Conservation (phyloP, 2,113 vertebrate genomes). For the Misgurnus anguillicaudatus region DNA sequence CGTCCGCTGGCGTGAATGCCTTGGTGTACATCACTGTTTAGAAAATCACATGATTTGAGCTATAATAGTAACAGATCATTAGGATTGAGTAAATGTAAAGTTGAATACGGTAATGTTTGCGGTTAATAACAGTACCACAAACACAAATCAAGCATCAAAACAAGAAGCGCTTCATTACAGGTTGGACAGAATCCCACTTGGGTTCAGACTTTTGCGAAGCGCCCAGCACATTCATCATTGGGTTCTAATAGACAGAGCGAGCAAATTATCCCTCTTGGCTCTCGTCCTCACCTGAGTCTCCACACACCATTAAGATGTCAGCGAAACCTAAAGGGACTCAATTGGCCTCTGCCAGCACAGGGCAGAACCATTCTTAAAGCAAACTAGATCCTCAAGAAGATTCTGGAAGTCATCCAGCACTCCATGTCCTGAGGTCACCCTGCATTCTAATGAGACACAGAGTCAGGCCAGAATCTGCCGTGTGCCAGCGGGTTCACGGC, state of each 20-base stretch:
- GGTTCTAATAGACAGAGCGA: conserved; percentile 3
- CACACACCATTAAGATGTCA: conserved; percentile 33
- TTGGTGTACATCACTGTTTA: too few species aligned
- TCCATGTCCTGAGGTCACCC: conserved; percentile 50
- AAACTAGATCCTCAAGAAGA: conserved; percentile 7
- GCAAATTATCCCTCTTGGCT: conserved; percentile 13
- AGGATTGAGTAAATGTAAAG: too few species aligned
- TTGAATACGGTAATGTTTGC: too few species aligned
- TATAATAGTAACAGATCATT: too few species aligned
- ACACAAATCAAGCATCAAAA: not conserved
- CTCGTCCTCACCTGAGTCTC: conserved; percentile 34
- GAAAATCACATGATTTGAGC: too few species aligned
- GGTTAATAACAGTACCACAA: too few species aligned
- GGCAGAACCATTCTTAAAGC: not conserved
- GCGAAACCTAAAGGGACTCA: conserved; percentile 12
- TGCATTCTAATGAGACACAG: conserved; percentile 40
- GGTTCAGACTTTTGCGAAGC: conserved; percentile 13
- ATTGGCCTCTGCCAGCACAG: conserved; percentile 13
- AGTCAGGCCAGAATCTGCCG: not conserved
- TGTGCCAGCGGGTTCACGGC: conserved; percentile 39
- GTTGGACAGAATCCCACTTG: not conserved
- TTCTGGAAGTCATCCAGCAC: conserved; percentile 33
- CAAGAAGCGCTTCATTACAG: conserved; percentile 8
- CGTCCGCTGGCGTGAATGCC: too few species aligned
- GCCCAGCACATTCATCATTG: not conserved